Conservation (phyloP, 2,113 vertebrate genomes). For the Chaetodon trifascialis region DNA sequence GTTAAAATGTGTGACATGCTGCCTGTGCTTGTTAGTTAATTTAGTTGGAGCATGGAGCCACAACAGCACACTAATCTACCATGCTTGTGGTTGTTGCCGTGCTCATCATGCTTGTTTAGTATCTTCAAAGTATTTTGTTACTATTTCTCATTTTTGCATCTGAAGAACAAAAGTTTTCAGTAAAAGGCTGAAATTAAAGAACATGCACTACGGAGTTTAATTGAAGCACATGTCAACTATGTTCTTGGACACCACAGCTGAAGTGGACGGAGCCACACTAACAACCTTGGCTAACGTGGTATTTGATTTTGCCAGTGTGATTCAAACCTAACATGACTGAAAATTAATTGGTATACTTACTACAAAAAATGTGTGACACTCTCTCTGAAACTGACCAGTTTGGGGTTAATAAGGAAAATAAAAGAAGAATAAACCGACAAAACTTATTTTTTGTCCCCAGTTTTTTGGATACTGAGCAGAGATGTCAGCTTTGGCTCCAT, state of each 20-base stretch:
- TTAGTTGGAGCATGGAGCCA: too few species aligned
- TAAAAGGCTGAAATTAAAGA: not conserved
- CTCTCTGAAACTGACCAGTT: not conserved
- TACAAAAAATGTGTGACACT: not conserved
- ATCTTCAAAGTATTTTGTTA: too few species aligned
- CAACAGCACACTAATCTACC: too few species aligned
- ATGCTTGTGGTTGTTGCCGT: too few species aligned
- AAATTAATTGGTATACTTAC: not conserved
- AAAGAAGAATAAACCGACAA: not conserved
- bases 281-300: not conserved
- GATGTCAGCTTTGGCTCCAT: constrained; percentile 19
- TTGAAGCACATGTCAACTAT: not conserved
- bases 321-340: not conserved
- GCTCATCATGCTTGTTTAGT: too few species aligned
- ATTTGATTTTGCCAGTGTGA: not conserved
- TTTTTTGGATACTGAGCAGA: not conserved
- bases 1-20: too few species aligned
- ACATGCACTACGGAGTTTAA: not conserved
- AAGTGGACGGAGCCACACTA: not conserved
- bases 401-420: not conserved
- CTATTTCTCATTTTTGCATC: not conserved
- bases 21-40: too few species aligned
- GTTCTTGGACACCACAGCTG: not conserved
- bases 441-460: not conserved
- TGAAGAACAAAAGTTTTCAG: not conserved